phyloP scores from a whole-genome alignment of 2,888 invertebrate genomes.

The Nephrocerus scutellatus region DNA sequence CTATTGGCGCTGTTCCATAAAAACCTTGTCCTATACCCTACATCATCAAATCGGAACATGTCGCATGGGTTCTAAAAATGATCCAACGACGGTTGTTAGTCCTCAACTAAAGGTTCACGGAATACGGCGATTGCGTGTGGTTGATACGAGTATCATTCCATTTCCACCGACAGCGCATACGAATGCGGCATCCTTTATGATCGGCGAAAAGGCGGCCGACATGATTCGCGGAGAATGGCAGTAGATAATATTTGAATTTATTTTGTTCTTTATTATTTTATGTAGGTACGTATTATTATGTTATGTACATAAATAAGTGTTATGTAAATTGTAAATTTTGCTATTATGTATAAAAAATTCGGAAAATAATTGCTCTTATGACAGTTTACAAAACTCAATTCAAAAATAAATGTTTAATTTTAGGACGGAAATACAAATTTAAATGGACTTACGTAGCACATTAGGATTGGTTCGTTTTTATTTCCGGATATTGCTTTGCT shows the following conservation, averaged over 20 bases:
- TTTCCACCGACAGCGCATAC: slow-evolving; percentile 60
- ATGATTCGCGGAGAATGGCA: slow-evolving; percentile 54
- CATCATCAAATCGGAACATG: slow-evolving; percentile 64
- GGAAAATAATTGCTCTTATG: too few relatives aligned
- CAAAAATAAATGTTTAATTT: too few relatives aligned
- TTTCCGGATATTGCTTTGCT: too few relatives aligned
- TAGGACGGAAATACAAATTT: too few relatives aligned
- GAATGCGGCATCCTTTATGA: slow-evolving; percentile 62
- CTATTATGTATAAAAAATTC: too few relatives aligned
- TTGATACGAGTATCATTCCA: slow-evolving; percentile 63
- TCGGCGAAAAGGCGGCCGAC: slow-evolving; percentile 66
- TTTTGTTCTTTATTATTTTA: too few relatives aligned
- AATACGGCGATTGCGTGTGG: slow-evolving; percentile 55
- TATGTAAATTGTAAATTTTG: too few relatives aligned
- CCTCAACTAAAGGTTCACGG: slow-evolving; percentile 58
- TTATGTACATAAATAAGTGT: too few relatives aligned
- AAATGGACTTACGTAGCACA: too few relatives aligned
- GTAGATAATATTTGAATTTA: background rate
- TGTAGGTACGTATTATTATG: too few relatives aligned
- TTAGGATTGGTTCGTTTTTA: too few relatives aligned
- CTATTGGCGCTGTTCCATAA: slow-evolving; percentile 65
- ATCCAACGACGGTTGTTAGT: slow-evolving; percentile 59
- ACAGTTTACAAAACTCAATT: too few relatives aligned
- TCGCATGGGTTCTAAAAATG: slow-evolving; percentile 62
- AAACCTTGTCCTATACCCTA: slow-evolving; percentile 55